Evolutionary conservation across 2,888 invertebrate genomes (phyloP), one percentile per base, ranked within the genome.

Genomic region (Xestia ashworthii): DNA sequence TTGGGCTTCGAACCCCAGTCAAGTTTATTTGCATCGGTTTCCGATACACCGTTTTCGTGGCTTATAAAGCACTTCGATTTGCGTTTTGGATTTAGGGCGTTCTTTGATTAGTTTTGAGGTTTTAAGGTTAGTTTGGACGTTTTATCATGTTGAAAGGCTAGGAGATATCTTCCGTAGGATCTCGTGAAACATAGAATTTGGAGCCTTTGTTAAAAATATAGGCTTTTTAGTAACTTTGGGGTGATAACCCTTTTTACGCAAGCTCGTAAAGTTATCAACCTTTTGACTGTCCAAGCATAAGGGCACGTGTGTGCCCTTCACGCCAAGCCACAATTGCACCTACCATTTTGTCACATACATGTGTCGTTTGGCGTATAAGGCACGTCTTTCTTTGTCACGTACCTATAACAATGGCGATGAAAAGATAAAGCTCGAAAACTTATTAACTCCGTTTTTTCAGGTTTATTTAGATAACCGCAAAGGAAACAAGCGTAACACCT

Each of bases 1-100:
- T 88, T 80, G 72, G 80, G 80, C 80, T 81, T 87, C 83, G 77
- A 86, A 78, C 82, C 77, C 67, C 80, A 86, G 86, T 83, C 86
- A 84, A 86, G 88, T 89, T 84, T 89, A 86, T 89, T 88, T 89
- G 88, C 84, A 87, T 87, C 84, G 89, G 87, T 86, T 87, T 83
- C 80, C 84, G 74, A 88, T 89, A 88, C 78, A 84, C 85, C 78
- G 80, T 76, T 82, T 76, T 74, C 82, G 75, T 80, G 72, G 88
- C 83, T 86, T 84, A 85, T 82, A 83, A 83, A 86, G 76, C 83
- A 78, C 66, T 83, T 14, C 60, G 60, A 78, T 82, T 86, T 84
- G 81, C 74, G 82, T 78, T 83, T 73, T 19, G 71, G 80, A 79
- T 87, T 80, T 83, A 71, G 72, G 80, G 66, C 76, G 79, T 74